Evolutionary conservation across 1,140 invertebrate species (phyloP).

Genomic region (Plectrocnemia conspersa): DNA sequence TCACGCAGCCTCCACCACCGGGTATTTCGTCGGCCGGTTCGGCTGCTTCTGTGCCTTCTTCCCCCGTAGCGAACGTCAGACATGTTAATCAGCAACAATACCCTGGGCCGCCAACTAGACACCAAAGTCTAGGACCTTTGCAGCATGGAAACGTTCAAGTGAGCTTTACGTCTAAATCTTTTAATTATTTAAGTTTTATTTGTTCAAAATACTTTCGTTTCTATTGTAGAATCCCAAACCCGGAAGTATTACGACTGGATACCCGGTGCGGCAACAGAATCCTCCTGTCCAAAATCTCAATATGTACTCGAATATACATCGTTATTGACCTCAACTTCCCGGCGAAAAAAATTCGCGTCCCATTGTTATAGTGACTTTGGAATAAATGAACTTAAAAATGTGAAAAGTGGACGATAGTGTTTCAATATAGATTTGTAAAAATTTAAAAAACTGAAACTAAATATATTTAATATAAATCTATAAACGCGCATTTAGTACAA

Average conservation of each 20-base stretch:
- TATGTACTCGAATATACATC: conserved; percentile 46
- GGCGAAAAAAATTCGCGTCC: conserved; percentile 29
- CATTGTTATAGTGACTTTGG: conserved; percentile 31
- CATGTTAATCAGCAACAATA: conserved; percentile 19
- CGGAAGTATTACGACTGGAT: conserved; percentile 49
- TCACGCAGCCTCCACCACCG: conserved; percentile 19
- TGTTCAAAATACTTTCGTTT: not conserved
- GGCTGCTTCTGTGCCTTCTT: conserved; percentile 12
- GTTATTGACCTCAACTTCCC: conserved; percentile 40
- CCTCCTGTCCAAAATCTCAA: conserved; percentile 47
- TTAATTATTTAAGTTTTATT: not conserved
- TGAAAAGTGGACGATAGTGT: not conserved
- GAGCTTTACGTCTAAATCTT: not conserved
- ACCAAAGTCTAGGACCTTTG: conserved; percentile 19
- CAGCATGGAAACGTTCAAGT: conserved; percentile 20
- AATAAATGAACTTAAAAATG: conserved; percentile 15
- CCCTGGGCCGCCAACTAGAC: conserved; percentile 17
- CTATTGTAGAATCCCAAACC: conserved; percentile 43
- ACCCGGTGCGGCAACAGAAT: conserved; percentile 47
- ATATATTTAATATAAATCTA: not conserved
- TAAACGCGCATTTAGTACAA: not conserved
- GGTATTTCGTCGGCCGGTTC: conserved; percentile 13
- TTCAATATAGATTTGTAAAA: not conserved
- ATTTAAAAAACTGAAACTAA: not conserved
- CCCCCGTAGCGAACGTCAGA: conserved; percentile 5